A percentile compares a stretch with the other conserved stretches of the same genome.
These are phyloP conservation scores for Brenthis ino DNA, from an alignment of 2,888 invertebrate genomes.

Conservation along the genomic window DNA sequence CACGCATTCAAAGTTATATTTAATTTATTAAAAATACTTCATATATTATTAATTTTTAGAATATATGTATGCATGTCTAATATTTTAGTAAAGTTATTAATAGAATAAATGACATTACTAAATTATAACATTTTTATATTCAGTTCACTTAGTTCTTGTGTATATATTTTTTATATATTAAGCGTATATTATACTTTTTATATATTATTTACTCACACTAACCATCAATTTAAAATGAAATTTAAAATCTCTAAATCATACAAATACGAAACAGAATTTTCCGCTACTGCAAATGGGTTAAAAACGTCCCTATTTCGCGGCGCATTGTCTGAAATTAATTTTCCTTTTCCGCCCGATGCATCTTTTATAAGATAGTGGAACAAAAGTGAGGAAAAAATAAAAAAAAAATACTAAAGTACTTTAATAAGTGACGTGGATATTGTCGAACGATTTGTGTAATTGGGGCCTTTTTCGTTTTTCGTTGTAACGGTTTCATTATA, in stretches of 20 bases:
- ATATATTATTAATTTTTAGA: no score
- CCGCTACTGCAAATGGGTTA: conserved; percentile 39
- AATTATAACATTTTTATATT: no score
- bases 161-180: no score
- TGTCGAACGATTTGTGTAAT: conserved; percentile 48
- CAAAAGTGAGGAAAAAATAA: conserved; percentile 58
- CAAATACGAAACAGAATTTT: conserved; percentile 33
- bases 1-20: no score
- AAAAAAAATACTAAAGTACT: conserved; percentile 42
- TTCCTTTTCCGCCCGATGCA: conserved; percentile 74
- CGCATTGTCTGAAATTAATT: conserved; percentile 76
- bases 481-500: conserved; percentile 28
- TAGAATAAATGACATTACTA: no score
- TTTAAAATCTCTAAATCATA: conserved; percentile 23
- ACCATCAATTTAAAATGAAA: not conserved
- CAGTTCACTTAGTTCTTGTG: no score
- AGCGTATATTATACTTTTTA: no score
- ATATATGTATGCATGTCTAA: no score
- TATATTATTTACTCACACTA: not conserved
- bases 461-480: conserved; percentile 35
- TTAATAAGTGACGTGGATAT: conserved; percentile 31
- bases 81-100: no score
- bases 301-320: conserved; percentile 49
- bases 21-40: no score
- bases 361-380: conserved; percentile 75